Conservation (phyloP, 2,797 vertebrate genomes). For the Anolis apletophallus region DNA sequence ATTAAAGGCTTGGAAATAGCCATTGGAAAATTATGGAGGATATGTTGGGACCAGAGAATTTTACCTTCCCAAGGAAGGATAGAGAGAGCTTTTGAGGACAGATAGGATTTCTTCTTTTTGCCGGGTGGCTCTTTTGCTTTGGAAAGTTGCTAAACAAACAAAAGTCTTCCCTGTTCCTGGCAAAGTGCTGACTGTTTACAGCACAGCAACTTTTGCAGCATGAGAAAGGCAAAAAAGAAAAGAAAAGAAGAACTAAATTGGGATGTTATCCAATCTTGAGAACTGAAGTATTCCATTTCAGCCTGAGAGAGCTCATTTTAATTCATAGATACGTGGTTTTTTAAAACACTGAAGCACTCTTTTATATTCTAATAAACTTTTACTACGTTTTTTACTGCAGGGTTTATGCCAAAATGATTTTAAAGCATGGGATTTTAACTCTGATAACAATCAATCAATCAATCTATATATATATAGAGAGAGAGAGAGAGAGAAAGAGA, state of each 20-base stretch:
- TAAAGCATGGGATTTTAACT: conserved; percentile 9
- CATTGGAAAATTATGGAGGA: neutral
- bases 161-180: neutral
- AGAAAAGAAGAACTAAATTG: neutral
- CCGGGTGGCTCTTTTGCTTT: neutral
- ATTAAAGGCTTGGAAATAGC: neutral
- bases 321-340: neutral
- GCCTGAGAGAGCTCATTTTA: neutral
- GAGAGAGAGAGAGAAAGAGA: no score
- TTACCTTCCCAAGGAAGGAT: neutral
- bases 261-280: neutral
- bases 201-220: neutral
- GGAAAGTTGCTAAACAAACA: neutral
- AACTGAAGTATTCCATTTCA: neutral
- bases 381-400: neutral
- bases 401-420: conserved; percentile 9
- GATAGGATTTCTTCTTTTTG: neutral
- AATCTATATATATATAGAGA: no score
- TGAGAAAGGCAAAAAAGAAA: neutral
- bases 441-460: neutral
- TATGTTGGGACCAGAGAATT: neutral
- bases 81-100: neutral
- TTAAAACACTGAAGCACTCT: neutral
- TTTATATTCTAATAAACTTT: conserved; percentile 8
- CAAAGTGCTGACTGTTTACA: neutral